Evolutionary conservation across 2,797 vertebrate genomes (phyloP).

Genomic region (Spea hammondii): DNA sequence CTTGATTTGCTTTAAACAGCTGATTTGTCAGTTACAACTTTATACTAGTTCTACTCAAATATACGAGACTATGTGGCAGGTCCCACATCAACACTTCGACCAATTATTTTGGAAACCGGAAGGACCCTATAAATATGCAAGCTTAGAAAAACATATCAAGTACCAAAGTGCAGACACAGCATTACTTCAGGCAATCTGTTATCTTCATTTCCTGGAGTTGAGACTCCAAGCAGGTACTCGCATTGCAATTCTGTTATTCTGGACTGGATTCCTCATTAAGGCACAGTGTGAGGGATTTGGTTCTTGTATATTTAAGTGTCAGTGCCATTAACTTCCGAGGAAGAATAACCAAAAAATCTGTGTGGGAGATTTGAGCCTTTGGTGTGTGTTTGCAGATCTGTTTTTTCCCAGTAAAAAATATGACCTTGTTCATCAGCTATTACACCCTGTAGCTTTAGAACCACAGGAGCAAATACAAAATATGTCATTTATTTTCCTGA

Average conservation of each 20-base stretch:
- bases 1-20: not conserved
- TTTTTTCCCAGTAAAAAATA: not conserved
- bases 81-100: slow-evolving; percentile 35
- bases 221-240: slow-evolving; percentile 53
- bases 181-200: slow-evolving; percentile 50
- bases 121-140: slow-evolving; percentile 15
- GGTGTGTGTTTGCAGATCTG: not conserved
- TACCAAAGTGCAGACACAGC: slow-evolving; percentile 16
- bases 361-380: slow-evolving; percentile 17
- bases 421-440: not conserved
- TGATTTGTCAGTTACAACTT: slow-evolving; percentile 16
- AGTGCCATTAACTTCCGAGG: slow-evolving; percentile 22
- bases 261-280: slow-evolving; percentile 56
- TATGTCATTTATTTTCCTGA: not conserved
- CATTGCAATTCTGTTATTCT: slow-evolving; percentile 37
- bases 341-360: slow-evolving; percentile 20
- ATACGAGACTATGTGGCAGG: slow-evolving; percentile 11
- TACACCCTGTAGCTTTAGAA: not conserved
- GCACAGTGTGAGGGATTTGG: slow-evolving; percentile 37
- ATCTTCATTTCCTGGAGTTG: slow-evolving; percentile 53
- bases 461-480: not conserved
- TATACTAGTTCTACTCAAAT: slow-evolving; percentile 17
- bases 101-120: slow-evolving; percentile 2
- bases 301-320: slow-evolving; percentile 33
- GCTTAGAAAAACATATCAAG: slow-evolving; percentile 27